Percentiles rank a stretch among this genome's conserved stretches.
These are phyloP conservation scores for Troilus luridus DNA, from an alignment of 2,888 invertebrate species.

Conservation along the genomic window DNA sequence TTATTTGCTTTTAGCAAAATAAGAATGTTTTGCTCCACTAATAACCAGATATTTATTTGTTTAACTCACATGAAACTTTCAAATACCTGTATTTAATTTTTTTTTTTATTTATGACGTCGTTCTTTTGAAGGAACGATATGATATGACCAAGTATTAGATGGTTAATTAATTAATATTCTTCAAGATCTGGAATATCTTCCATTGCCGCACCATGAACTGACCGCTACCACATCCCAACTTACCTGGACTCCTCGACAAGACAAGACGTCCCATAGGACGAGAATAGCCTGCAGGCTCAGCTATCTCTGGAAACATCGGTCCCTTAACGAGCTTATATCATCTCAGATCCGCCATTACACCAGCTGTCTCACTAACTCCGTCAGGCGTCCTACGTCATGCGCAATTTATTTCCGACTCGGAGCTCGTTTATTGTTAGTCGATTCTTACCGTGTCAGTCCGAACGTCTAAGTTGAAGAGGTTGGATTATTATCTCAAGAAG, in stretches of 20 bases:
- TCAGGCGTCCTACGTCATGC: slow-evolving; percentile 42
- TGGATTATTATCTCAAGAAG: not conserved
- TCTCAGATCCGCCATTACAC: slow-evolving; percentile 33
- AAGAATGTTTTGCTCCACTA: too few species aligned
- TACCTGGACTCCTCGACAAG: not conserved
- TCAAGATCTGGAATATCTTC: too few species aligned
- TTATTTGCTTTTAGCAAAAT: too few species aligned
- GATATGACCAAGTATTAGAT: too few species aligned
- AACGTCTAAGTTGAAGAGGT: not conserved
- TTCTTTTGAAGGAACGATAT: too few species aligned
- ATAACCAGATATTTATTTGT: too few species aligned
- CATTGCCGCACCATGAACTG: not conserved
- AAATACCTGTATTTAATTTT: too few species aligned
- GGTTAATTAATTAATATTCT: too few species aligned
- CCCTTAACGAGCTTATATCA: slow-evolving; percentile 46
- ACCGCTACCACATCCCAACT: not conserved
- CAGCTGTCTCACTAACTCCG: slow-evolving; percentile 33
- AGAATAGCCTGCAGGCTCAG: slow-evolving; percentile 28
- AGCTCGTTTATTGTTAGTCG: slow-evolving; percentile 5
- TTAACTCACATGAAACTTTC: too few species aligned
- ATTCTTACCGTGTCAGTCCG: not conserved
- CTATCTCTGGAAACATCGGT: slow-evolving; percentile 22
- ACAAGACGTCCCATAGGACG: not conserved
- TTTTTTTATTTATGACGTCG: too few species aligned
- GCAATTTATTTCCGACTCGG: slow-evolving; percentile 10